phyloP scores from a whole-genome alignment of 2,888 invertebrate genomes.

The Hydroisotoma schaefferi region DNA sequence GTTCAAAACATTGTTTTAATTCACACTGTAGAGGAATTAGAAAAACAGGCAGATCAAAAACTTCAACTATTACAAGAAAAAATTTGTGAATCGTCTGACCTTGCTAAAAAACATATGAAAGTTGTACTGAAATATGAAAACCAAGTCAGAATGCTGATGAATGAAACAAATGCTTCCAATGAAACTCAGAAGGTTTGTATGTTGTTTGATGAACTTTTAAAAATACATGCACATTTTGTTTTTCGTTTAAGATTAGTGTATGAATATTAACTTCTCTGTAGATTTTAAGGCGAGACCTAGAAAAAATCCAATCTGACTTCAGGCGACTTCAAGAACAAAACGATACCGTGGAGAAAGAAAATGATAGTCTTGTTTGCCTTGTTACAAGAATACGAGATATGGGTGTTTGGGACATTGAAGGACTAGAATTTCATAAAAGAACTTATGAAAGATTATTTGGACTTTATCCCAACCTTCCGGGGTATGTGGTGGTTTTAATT shows the following conservation, averaged over 20 bases:
- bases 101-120: constrained; percentile 45
- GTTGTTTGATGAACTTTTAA: constrained; percentile 7
- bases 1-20: constrained; percentile 65
- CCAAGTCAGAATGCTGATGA: constrained; percentile 38
- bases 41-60: constrained; percentile 62
- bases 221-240: constrained; percentile 7
- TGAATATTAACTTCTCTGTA: background rate
- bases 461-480: constrained; percentile 43
- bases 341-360: constrained; percentile 43
- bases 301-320: constrained; percentile 47
- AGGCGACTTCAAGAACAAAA: constrained; percentile 34
- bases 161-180: constrained; percentile 26
- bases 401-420: constrained; percentile 47
- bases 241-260: constrained; percentile 13
- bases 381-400: constrained; percentile 45
- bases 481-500: constrained; percentile 26
- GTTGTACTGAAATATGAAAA: constrained; percentile 46
- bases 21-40: constrained; percentile 65
- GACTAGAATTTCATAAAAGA: constrained; percentile 36
- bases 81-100: constrained; percentile 54
- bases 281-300: constrained; percentile 34
- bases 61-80: constrained; percentile 59
- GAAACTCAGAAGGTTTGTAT: constrained; percentile 34
- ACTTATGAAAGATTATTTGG: constrained; percentile 46
- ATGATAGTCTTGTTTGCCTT: constrained; percentile 40